phyloP scores from a whole-genome alignment of 2,113 vertebrate genomes.

The Sinosuthora webbiana region DNA sequence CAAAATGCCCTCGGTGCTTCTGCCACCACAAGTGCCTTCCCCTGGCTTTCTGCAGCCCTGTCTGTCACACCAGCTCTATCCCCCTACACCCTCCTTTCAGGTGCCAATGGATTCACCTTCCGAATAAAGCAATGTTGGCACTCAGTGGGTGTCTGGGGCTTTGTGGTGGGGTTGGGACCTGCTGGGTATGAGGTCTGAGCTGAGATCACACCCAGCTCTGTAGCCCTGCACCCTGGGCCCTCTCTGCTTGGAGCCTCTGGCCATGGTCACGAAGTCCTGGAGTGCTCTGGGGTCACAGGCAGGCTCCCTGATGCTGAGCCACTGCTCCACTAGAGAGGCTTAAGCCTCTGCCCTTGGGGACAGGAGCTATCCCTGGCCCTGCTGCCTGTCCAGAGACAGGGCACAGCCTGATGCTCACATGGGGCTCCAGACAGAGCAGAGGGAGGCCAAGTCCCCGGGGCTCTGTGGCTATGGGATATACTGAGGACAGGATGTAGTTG shows the following conservation, averaged over 20 bases:
- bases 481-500: not conserved
- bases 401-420: not conserved
- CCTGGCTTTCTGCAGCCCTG: not conserved
- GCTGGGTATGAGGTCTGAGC: not conserved
- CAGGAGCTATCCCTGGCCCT: not conserved
- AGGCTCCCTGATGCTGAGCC: not conserved
- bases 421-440: rapidly evolving
- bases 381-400: not conserved
- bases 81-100: not conserved
- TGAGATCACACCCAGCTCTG: not conserved
- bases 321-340: not conserved
- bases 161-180: not conserved
- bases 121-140: constrained; percentile 14
- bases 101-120: constrained; percentile 14
- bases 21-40: constrained; percentile 9
- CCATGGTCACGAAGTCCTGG: rapidly evolving
- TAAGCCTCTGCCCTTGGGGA: not conserved
- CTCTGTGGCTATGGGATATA: not conserved
- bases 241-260: not conserved
- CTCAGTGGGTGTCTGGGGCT: not conserved
- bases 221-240: not conserved
- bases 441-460: not conserved
- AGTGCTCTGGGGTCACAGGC: not conserved
- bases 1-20: not conserved
- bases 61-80: not conserved